Conservation (phyloP, 2,888 invertebrate species). For the Sphaerophoria taeniata region DNA sequence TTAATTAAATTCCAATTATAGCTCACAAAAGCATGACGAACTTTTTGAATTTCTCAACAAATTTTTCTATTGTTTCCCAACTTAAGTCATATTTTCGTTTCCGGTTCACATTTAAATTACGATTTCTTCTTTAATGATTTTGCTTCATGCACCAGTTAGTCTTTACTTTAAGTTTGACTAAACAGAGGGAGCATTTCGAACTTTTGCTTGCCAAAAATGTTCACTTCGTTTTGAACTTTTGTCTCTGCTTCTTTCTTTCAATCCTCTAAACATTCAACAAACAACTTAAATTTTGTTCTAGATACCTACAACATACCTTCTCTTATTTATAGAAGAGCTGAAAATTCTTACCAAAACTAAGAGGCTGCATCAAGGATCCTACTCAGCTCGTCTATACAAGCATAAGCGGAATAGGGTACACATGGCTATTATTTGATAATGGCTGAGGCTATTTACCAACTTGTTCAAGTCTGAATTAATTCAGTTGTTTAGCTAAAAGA, state of each 20-base stretch:
- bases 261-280: constrained; percentile 29
- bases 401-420: constrained; percentile 2
- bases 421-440: constrained; percentile 52
- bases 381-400: not conserved
- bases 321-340: not conserved
- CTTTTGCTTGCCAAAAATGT: constrained; percentile 15
- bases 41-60: constrained; percentile 8
- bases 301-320: constrained; percentile 1
- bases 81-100: constrained; percentile 25
- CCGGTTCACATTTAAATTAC: not conserved
- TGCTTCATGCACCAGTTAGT: not conserved
- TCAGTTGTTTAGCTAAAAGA: constrained; percentile 51
- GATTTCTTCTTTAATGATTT: not conserved
- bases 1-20: constrained; percentile 25
- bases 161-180: constrained; percentile 15
- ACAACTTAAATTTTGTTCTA: constrained; percentile 33
- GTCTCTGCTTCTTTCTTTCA: not conserved
- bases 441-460: constrained; percentile 61
- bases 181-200: constrained; percentile 5
- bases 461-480: constrained; percentile 61
- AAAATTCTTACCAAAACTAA: constrained; percentile 23
- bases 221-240: constrained; percentile 4
- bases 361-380: constrained; percentile 25
- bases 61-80: constrained; percentile 7
- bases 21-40: constrained; percentile 5